Evolutionary conservation across 1,140 invertebrate species (phyloP).

Genomic region (Meloidogyne chitwoodi): DNA sequence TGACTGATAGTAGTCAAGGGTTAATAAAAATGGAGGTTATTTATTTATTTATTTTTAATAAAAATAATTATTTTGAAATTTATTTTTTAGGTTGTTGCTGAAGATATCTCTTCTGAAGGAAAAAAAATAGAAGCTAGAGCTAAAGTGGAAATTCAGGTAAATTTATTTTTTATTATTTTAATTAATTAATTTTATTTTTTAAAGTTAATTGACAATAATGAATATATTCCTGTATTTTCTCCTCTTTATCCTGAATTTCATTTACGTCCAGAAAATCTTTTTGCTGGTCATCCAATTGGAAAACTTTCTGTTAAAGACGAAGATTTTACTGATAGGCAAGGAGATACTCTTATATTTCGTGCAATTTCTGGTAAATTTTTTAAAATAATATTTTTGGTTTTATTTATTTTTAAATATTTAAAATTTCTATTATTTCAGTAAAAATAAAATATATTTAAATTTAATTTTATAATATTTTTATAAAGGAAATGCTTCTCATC

Average conservation of each 20-base stretch:
- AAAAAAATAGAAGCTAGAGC: conserved; percentile 15
- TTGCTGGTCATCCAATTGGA: conserved; percentile 34
- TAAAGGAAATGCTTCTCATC: conserved; percentile 12
- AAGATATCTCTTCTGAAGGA: background rate
- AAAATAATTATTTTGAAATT: conserved; percentile 12
- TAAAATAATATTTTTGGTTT: background rate
- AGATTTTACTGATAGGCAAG: conserved; percentile 33
- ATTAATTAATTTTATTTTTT: background rate
- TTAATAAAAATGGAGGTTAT: conserved; percentile 34
- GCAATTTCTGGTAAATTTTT: conserved; percentile 19
- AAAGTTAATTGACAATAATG: conserved; percentile 37
- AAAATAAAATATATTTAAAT: no score
- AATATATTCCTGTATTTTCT: conserved; percentile 37
- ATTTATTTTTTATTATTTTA: background rate
- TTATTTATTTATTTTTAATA: background rate
- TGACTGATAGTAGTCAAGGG: conserved; percentile 28
- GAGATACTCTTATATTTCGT: conserved; percentile 3
- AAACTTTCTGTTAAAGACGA: conserved; percentile 32
- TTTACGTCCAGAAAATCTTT: conserved; percentile 7
- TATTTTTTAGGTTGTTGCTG: conserved; percentile 32
- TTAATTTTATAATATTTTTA: no score
- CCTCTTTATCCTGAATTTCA: conserved; percentile 18
- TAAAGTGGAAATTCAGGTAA: conserved; percentile 37
- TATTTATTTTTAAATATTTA: background rate
- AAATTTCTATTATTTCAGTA: background rate